These are phyloP conservation scores for Arctocebus calabarensis DNA, from an alignment of 2,797 vertebrate genomes.

Conservation along the genomic window DNA sequence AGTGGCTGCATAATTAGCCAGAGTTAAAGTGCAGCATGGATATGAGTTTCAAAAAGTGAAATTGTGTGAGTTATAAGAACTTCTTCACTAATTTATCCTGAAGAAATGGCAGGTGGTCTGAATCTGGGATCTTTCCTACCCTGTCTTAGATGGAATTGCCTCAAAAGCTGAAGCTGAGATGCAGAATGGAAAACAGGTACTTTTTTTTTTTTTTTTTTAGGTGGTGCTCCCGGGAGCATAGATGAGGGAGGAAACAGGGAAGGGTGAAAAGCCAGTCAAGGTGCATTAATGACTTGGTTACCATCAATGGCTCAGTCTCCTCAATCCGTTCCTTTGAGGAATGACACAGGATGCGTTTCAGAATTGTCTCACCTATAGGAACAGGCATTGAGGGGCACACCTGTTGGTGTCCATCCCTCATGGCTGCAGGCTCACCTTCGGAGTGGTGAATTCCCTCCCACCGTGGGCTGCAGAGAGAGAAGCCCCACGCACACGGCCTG, in stretches of 20 bases:
- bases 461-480: neutral
- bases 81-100: neutral
- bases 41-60: neutral
- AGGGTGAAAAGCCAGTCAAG: neutral
- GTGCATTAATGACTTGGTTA: neutral
- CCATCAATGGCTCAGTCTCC: neutral
- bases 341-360: neutral
- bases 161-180: neutral
- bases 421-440: neutral
- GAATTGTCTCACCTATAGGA: neutral
- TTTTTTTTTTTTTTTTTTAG: conserved; percentile 21
- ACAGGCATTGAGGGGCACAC: neutral
- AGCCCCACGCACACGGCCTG: neutral
- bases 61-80: neutral
- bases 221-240: neutral
- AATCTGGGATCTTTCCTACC: neutral
- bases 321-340: neutral
- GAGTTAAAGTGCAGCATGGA: conserved; percentile 13
- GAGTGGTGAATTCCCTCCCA: neutral
- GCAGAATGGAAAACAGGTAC: neutral
- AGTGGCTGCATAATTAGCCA: conserved; percentile 17
- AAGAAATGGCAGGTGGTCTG: neutral
- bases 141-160: neutral
- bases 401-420: neutral
- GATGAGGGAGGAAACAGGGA: neutral